Percentiles rank a stretch among this genome's conserved stretches.
phyloP scores from a whole-genome alignment of 1,140 invertebrate genomes.

The Drosophila navojoa region DNA sequence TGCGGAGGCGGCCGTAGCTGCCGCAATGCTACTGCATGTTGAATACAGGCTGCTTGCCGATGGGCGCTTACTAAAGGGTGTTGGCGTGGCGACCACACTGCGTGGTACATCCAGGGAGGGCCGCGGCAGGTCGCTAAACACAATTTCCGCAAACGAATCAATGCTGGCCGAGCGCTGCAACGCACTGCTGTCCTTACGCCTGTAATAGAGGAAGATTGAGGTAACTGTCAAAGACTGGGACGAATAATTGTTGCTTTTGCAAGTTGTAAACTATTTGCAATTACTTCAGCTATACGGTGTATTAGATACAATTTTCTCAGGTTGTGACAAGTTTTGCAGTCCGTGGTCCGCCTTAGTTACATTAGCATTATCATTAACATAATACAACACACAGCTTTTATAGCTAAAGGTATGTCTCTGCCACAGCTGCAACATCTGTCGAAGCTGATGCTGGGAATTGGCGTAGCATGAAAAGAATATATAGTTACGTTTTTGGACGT shows the following conservation, averaged over 20 bases:
- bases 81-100: conserved; percentile 37
- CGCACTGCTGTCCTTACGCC: conserved; percentile 85
- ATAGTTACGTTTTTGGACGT: too few relatives aligned
- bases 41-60: conserved; percentile 85
- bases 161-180: conserved; percentile 92
- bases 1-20: conserved; percentile 73
- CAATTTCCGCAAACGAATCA: conserved; percentile 89
- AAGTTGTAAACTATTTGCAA: conserved; percentile 73
- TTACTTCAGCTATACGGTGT: conserved; percentile 68
- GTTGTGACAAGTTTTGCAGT: conserved; percentile 62
- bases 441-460: background rate
- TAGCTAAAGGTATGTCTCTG: conserved; percentile 37
- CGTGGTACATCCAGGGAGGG: conserved; percentile 72
- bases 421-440: background rate
- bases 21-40: conserved; percentile 83
- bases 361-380: conserved; percentile 56
- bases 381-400: conserved; percentile 70
- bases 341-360: conserved; percentile 75
- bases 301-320: conserved; percentile 71
- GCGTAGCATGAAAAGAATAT: too few relatives aligned
- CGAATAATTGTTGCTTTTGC: conserved; percentile 21
- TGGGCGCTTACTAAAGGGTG: conserved; percentile 83
- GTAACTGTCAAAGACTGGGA: conserved; percentile 12
- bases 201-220: conserved; percentile 68
- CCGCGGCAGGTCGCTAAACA: conserved; percentile 84